phyloP scores from a whole-genome alignment of 2,113 vertebrate genomes.

The Fukomys damarensis region DNA sequence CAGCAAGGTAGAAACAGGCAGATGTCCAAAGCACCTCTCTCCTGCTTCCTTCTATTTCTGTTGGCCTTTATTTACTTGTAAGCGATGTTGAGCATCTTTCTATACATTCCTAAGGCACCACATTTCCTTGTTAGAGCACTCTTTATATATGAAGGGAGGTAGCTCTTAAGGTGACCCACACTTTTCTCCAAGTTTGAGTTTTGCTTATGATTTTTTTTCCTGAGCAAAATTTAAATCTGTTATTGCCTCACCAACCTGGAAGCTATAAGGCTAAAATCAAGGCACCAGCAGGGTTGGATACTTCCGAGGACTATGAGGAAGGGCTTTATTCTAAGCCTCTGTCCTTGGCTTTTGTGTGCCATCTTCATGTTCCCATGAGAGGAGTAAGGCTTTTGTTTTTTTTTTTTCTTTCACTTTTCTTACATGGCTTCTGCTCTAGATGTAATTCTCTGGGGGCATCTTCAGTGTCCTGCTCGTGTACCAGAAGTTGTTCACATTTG shows the following conservation, averaged over 20 bases:
- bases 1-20: neutral
- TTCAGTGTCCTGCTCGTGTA: neutral
- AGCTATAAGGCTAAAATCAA: neutral
- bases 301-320: neutral
- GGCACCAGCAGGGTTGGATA: neutral
- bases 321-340: neutral
- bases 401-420: neutral
- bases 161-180: neutral
- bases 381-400: neutral
- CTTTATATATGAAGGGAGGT: conserved; percentile 31
- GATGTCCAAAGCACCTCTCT: neutral
- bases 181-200: neutral
- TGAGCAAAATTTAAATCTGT: neutral
- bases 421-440: neutral
- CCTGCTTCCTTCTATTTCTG: neutral
- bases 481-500: neutral
- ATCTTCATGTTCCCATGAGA: neutral
- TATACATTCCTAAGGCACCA: neutral
- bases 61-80: neutral
- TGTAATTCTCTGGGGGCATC: neutral
- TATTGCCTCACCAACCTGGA: neutral
- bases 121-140: neutral
- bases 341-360: neutral
- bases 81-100: neutral
- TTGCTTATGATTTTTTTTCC: neutral